Evolutionary conservation across 2,113 vertebrate species (phyloP).

Genomic region (Oreotragus oreotragus): DNA sequence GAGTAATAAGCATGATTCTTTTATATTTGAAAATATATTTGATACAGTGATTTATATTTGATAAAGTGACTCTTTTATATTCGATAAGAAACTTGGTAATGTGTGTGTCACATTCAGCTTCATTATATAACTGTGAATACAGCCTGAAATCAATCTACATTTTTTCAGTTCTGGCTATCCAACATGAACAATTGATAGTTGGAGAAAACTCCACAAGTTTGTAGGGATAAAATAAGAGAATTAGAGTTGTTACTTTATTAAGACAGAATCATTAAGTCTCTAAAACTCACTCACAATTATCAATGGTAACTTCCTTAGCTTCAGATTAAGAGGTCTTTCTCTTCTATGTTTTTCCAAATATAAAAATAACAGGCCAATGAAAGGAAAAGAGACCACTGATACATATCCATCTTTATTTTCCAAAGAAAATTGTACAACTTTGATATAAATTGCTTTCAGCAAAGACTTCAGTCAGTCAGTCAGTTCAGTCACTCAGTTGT

Average conservation of each 20-base stretch:
- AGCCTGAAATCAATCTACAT: background rate
- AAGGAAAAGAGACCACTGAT: constrained; percentile 41
- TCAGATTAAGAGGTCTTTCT: constrained; percentile 61
- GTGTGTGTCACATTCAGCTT: background rate
- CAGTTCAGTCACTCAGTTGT: background rate
- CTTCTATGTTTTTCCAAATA: constrained; percentile 61
- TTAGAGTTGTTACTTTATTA: constrained; percentile 9
- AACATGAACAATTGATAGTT: background rate
- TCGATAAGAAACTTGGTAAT: background rate
- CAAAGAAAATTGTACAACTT: constrained; percentile 30
- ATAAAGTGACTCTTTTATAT: background rate
- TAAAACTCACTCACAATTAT: constrained; percentile 58
- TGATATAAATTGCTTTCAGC: constrained; percentile 3
- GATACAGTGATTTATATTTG: background rate
- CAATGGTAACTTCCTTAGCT: constrained; percentile 63
- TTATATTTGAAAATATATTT: background rate
- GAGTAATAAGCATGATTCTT: background rate
- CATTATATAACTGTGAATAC: background rate
- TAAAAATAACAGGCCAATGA: constrained; percentile 67
- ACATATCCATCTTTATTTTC: background rate
- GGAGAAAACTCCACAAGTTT: background rate
- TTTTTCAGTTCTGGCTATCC: background rate
- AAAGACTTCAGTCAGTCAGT: background rate
- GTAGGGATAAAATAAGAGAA: background rate
- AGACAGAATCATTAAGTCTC: constrained; percentile 45